These are phyloP conservation scores for Mesorhabditis belari DNA, from an alignment of 2,888 invertebrate species.

Conservation along the genomic window DNA sequence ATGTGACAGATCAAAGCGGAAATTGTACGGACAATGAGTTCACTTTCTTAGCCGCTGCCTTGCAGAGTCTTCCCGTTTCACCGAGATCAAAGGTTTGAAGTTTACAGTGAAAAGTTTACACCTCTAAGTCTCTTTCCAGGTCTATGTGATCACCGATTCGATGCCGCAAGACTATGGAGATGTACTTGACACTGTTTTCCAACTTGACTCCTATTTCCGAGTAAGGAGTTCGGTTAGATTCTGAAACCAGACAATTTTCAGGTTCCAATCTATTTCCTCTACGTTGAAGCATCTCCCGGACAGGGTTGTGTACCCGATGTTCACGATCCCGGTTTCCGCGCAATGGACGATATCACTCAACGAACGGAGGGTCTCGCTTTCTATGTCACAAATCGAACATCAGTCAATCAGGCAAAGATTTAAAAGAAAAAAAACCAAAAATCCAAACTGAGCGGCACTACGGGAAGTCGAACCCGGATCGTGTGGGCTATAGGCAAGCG, in stretches of 20 bases:
- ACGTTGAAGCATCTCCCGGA: conserved; percentile 18
- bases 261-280: conserved; percentile 27
- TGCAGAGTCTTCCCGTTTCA: background rate
- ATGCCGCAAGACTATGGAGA: conserved; percentile 27
- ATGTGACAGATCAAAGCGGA: background rate
- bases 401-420: conserved; percentile 4
- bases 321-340: conserved; percentile 22
- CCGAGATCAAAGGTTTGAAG: background rate
- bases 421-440: too few relatives aligned
- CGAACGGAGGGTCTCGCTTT: conserved; percentile 12
- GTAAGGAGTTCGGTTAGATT: background rate
- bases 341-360: conserved; percentile 12
- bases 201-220: conserved; percentile 32
- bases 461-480: too few relatives aligned
- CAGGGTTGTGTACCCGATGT: conserved; percentile 16
- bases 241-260: conserved; percentile 4
- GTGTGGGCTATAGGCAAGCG: too few relatives aligned
- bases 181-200: conserved; percentile 23
- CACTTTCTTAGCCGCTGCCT: conserved; percentile 10
- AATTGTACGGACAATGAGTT: conserved; percentile 24
- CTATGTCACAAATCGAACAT: conserved; percentile 12
- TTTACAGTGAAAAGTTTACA: conserved; percentile 13
- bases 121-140: conserved; percentile 8
- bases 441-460: too few relatives aligned
- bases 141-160: conserved; percentile 42